phyloP scores from a whole-genome alignment of 2,888 invertebrate species.

The Archaeoteleia sp. region DNA sequence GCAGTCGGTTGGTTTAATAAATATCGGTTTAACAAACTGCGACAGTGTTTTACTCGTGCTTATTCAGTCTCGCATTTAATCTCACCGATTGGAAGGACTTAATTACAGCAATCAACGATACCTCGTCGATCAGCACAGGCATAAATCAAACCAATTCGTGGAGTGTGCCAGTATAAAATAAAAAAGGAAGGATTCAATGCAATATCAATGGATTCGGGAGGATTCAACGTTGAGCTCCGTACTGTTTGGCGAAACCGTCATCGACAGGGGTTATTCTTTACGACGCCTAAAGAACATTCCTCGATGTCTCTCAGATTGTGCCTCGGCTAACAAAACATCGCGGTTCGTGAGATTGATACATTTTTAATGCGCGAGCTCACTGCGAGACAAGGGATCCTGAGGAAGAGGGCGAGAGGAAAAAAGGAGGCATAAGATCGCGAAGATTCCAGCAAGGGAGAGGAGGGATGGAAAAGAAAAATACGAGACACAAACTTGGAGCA shows the following conservation, averaged over 20 bases:
- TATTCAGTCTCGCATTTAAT: too few species aligned
- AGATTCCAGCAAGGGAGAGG: slow-evolving; percentile 47
- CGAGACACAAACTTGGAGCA: slow-evolving; percentile 53
- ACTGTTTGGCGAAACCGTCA: slow-evolving; percentile 41
- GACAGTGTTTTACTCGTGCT: too few species aligned
- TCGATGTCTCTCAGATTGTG: slow-evolving; percentile 21
- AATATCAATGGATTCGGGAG: too few species aligned
- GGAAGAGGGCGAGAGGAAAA: slow-evolving; percentile 25
- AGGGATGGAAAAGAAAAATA: slow-evolving; percentile 62
- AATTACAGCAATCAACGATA: too few species aligned
- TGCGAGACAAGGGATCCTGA: too few species aligned
- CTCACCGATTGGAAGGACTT: too few species aligned
- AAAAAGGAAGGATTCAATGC: neutral
- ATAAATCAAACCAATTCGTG: slow-evolving; percentile 9
- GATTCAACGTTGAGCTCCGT: too few species aligned
- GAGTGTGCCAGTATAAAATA: slow-evolving; percentile 26
- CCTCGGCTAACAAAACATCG: slow-evolving; percentile 53
- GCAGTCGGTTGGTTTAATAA: too few species aligned
- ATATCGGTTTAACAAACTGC: too few species aligned
- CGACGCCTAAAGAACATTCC: slow-evolving; percentile 27
- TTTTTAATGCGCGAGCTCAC: slow-evolving; percentile 58
- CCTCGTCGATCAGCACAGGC: neutral
- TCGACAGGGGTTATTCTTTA: slow-evolving; percentile 50
- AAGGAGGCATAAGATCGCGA: too few species aligned
- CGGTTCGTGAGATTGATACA: slow-evolving; percentile 56